These are phyloP conservation scores for Sceloporus tristichus DNA, from an alignment of 2,113 vertebrate genomes.

Conservation along the genomic window DNA sequence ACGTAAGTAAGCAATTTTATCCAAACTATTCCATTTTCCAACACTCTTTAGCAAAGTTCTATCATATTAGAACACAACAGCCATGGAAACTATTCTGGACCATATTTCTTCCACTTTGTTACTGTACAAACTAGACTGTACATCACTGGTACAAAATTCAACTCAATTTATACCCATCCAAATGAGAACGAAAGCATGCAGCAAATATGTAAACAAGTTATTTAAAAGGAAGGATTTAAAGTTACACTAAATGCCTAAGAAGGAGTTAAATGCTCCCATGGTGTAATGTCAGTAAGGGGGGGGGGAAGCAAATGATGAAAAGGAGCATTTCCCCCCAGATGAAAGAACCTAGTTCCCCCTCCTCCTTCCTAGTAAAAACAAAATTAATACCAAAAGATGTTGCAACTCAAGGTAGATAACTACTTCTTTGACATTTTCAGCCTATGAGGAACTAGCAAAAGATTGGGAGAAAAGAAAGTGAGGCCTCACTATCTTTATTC, in stretches of 20 bases:
- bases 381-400: background rate
- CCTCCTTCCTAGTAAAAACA: background rate
- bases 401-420: background rate
- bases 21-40: conserved; percentile 1
- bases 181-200: background rate
- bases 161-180: background rate
- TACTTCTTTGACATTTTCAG: background rate
- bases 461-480: background rate
- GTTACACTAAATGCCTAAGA: background rate
- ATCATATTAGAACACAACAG: background rate
- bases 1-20: background rate
- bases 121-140: background rate
- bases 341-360: background rate
- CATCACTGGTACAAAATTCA: background rate
- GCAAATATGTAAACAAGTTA: background rate
- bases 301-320: background rate
- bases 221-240: conserved; percentile 4
- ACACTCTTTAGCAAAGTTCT: conserved; percentile 22
- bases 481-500: background rate
- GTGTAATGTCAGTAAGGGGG: background rate
- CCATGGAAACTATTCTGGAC: background rate
- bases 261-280: background rate
- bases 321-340: background rate
- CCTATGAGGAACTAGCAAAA: background rate
- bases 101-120: background rate